Evolutionary conservation across 2,797 vertebrate genomes (phyloP), one percentile per base, ranked within the genome.

Genomic region (Echiichthys vipera): DNA sequence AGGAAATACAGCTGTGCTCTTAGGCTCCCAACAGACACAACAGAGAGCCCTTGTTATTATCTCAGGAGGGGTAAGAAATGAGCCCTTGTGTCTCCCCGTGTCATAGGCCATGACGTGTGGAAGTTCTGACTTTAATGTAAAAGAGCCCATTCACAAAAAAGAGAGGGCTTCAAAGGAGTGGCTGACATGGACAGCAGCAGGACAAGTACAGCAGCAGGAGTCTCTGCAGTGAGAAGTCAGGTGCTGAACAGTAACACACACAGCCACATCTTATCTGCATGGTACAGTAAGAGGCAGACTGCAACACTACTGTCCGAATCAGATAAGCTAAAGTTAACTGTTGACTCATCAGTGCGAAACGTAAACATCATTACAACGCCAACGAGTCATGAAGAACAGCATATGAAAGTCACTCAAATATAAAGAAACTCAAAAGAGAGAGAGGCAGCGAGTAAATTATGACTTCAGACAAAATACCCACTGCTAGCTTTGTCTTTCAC

Each of bases 1-100:
- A 85, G 83, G 86, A 90, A 91, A 86, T 51, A 43, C 82, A 84
- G 25, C 70, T 75, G 64, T 46, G 81, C 65, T 82, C 77, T 89
- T 58, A 74, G 67, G 71, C 65, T 64, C 20, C 61, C 51, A 50
- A 49, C 27, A 91, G 85, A 88, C 87, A 84, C 73, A 90, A 89
- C 85, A 91, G 12, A 53, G 42, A 57, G 78, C 22, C 49, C 47
- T 2, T 71, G 40, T 40, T 88, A 85, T 89, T 79, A 86, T 87
- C 77, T 77, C 79, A 83, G 76, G 63, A 72, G 62, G 49, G 57
- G 43, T 27, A 17, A 3, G 50, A 71, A 66, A 74, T 49, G 81
- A 65, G 65, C 20, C 43, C 0, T 11, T 34, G 2, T 54, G 61
- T 61, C 65, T 84, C 83, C 71, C 77, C 11, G 66, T 69, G 50